Evolutionary conservation across 2,113 vertebrate genomes (phyloP), one percentile per base, ranked within the genome.

Genomic region (Lepus timidus): DNA sequence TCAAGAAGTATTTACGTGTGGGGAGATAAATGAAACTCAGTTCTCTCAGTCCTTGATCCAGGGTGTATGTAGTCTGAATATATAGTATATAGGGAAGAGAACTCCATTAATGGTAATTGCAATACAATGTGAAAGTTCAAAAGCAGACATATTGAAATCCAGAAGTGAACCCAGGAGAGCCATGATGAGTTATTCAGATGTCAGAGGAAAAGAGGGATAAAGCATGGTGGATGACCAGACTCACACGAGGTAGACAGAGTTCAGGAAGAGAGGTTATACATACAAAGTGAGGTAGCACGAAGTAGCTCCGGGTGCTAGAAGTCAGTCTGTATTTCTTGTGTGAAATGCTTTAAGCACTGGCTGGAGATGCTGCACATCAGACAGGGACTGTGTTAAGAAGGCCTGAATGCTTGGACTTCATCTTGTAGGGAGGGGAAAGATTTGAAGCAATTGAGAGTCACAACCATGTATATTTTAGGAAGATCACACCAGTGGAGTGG

Each of bases 361-460:
- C 93, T n/a, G 62, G 55, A 85, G 29, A 52, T 75, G 75, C 33
- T 6, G 0, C 20, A n/a, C 44, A 67, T 39, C 3, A 27, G 49
- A 12, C 12, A 25, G 62, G 27, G 84, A 8, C 62, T 36, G 29
- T 29, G 49, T 76, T 51, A 85, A 73, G 52, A 91, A 65, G 39
- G 61, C 62, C 62, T 88, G 17, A 78, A 62, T 64, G 17, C 39
- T 86, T 75, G 25, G 58, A 44, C 67, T 65, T 91, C 44, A 39
- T n/a, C 39, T 49, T 55, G 2, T 33, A 88, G 17, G n/a, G 83
- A 52, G 31, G 33, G 52, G 39, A 58, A 64, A 23, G n/a, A 52
- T 76, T 92, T 91, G 82, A 93, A 95, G 52, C 76, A 52, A 64
- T 6, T 51, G 29, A 92, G 76, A 90, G 17, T 95, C 86, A 81